These are phyloP conservation scores for Oryzias javanicus DNA, from an alignment of 2,113 vertebrate species.

Conservation along the genomic window DNA sequence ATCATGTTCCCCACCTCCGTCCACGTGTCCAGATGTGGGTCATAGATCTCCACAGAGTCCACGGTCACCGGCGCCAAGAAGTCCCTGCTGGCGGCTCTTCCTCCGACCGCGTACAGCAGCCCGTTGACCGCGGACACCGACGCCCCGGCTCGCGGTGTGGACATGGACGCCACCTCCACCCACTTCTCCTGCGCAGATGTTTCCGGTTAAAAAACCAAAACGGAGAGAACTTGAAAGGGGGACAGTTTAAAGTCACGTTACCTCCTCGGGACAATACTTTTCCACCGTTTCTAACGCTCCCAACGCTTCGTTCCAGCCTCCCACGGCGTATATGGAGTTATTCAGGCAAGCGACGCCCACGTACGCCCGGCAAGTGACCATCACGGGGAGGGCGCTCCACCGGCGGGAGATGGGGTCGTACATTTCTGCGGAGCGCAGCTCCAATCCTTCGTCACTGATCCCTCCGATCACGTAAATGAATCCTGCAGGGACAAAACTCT, in stretches of 20 bases:
- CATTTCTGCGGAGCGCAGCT: slow-evolving; percentile 88
- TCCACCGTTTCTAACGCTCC: slow-evolving; percentile 91
- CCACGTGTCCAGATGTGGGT: slow-evolving; percentile 94
- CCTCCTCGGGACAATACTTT: slow-evolving; percentile 95
- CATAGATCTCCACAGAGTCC: slow-evolving; percentile 96
- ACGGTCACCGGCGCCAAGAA: slow-evolving; percentile 92
- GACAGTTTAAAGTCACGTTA: slow-evolving; percentile 46
- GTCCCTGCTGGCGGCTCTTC: slow-evolving; percentile 87
- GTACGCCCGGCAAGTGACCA: slow-evolving; percentile 90
- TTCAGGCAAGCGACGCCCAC: slow-evolving; percentile 91
- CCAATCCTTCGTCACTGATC: slow-evolving; percentile 89
- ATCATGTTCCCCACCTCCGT: slow-evolving; percentile 97
- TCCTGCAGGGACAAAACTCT: slow-evolving; percentile 69
- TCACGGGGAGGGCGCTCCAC: slow-evolving; percentile 89
- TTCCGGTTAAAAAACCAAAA: not conserved
- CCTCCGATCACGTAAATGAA: slow-evolving; percentile 94
- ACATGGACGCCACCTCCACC: slow-evolving; percentile 92
- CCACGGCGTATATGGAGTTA: slow-evolving; percentile 91
- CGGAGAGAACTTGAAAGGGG: not conserved
- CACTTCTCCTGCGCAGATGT: slow-evolving; percentile 85
- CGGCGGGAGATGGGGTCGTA: slow-evolving; percentile 90
- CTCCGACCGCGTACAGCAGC: slow-evolving; percentile 90
- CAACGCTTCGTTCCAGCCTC: slow-evolving; percentile 93
- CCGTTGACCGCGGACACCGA: slow-evolving; percentile 91
- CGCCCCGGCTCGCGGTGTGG: slow-evolving; percentile 87